These are phyloP conservation scores for Hycleus phaleratus DNA, from an alignment of 1,140 invertebrate species.

Conservation along the genomic window DNA sequence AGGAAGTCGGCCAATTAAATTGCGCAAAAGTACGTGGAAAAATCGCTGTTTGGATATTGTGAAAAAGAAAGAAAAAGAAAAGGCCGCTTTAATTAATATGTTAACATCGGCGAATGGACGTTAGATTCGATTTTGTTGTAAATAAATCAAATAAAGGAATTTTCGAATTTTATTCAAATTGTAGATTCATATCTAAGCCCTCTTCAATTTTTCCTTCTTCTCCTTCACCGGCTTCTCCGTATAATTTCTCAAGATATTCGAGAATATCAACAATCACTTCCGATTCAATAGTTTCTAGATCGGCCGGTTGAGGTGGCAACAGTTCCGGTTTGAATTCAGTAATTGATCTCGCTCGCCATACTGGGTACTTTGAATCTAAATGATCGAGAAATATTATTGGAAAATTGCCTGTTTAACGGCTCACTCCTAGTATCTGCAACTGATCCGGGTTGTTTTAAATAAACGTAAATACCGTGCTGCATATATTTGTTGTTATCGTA, in stretches of 20 bases:
- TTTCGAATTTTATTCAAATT: no score
- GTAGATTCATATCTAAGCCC: not conserved
- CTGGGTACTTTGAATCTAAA: constrained; percentile 24
- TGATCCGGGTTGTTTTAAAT: constrained; percentile 45
- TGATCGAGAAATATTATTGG: not conserved
- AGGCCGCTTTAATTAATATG: constrained; percentile 64
- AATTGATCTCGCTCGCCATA: constrained; percentile 57
- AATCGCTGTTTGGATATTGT: constrained; percentile 89
- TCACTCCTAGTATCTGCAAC: constrained; percentile 41
- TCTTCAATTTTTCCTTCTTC: constrained; percentile 27
- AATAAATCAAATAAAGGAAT: no score
- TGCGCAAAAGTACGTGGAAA: constrained; percentile 94
- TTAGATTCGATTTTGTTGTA: constrained; percentile 10
- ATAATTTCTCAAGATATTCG: constrained; percentile 33
- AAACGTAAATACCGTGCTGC: constrained; percentile 57
- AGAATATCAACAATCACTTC: constrained; percentile 41
- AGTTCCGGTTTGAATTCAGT: constrained; percentile 56
- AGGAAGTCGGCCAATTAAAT: constrained; percentile 94
- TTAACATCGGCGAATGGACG: constrained; percentile 47
- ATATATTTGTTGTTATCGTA: constrained; percentile 56
- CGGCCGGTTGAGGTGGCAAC: constrained; percentile 53
- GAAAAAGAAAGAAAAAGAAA: constrained; percentile 92
- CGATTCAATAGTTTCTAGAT: constrained; percentile 50
- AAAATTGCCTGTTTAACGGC: constrained; percentile 41
- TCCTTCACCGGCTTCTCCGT: constrained; percentile 9